Evolutionary conservation across 2,888 invertebrate genomes (phyloP), one percentile per base, ranked within the genome.

Genomic region (Gymnosoma rotundatum): DNA sequence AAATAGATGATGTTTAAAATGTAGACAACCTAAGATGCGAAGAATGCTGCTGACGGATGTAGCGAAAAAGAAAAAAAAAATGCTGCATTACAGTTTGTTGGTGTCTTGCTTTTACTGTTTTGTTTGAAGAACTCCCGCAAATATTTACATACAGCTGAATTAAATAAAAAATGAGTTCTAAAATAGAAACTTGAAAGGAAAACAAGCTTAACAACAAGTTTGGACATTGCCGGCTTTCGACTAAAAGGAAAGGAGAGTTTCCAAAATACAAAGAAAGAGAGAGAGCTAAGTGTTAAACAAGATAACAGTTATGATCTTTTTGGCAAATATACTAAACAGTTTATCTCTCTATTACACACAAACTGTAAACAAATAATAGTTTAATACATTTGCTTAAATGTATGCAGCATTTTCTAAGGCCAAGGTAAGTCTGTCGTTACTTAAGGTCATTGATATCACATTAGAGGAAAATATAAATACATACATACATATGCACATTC

Each of bases 391-490:
- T 63, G 38, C 67, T 66, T 66, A 36, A 42, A 61, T 72, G 66
- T 74, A 66, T 83, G 63, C 76, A 86, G 70, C 78, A 83, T 83
- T 86, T 82, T 89, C 90, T 90, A 90, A 91, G 90, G 90, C 90
- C 90, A 90, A 89, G 90, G 91, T 87, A 86, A 79, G 69, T 48
- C 80, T 85, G 86, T 86, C 86, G 76, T 86, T 88, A 88, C 88
- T 88, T 89, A 88, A 91, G 91, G 91, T 88, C 90, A 86, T 83
- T 86, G 86, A 83, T 86, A 87, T 85, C 82, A 80, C 83, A 85
- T 85, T 78, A 86, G 86, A 86, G 86, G 86, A 87, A 86, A 42
- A 42, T 42, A 42, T 82, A 87, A 74, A 25, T 25, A 25, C 25
- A 25, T 25, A 25, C 25, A 25, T 25, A 25, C 25, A 25, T 25